Evolutionary conservation across 2,797 vertebrate genomes (phyloP).

Genomic region (Discoglossus pictus): DNA sequence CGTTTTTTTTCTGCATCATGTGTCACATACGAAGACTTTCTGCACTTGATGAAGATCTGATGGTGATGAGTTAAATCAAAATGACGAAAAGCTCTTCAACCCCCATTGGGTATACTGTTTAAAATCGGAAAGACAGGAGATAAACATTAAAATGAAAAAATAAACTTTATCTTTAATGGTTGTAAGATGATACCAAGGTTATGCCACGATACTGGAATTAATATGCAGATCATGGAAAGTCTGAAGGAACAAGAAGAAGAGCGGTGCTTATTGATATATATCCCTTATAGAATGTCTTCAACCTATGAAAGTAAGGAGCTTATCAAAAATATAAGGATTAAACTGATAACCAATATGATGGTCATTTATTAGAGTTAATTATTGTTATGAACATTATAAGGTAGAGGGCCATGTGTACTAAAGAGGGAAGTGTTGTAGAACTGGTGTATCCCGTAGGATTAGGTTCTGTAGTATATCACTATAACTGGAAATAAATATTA

Average conservation of each 20-base stretch:
- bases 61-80: constrained; percentile 71
- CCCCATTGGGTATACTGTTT: constrained; percentile 54
- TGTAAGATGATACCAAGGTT: constrained; percentile 42
- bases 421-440: too few relatives aligned
- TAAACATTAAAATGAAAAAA: constrained; percentile 53
- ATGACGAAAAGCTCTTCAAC: constrained; percentile 66
- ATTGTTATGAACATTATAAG: too few relatives aligned
- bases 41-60: constrained; percentile 60
- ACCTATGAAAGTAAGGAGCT: not conserved
- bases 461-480: too few relatives aligned
- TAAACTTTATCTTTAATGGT: constrained; percentile 50
- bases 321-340: constrained; percentile 13
- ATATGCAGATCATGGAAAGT: constrained; percentile 42
- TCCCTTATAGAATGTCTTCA: not conserved
- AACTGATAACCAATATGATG: too few relatives aligned
- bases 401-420: too few relatives aligned
- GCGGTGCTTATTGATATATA: constrained; percentile 3
- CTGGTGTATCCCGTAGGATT: too few relatives aligned
- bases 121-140: constrained; percentile 59
- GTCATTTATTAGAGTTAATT: too few relatives aligned
- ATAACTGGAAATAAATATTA: too few relatives aligned
- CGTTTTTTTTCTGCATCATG: constrained; percentile 55
- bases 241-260: not conserved
- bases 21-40: constrained; percentile 61
- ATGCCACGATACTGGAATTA: constrained; percentile 50